A percentile compares a stretch with the other conserved stretches of the same genome.
Evolutionary conservation across 1,140 invertebrate genomes (phyloP).

Genomic region (Brachionus paranguensis): DNA sequence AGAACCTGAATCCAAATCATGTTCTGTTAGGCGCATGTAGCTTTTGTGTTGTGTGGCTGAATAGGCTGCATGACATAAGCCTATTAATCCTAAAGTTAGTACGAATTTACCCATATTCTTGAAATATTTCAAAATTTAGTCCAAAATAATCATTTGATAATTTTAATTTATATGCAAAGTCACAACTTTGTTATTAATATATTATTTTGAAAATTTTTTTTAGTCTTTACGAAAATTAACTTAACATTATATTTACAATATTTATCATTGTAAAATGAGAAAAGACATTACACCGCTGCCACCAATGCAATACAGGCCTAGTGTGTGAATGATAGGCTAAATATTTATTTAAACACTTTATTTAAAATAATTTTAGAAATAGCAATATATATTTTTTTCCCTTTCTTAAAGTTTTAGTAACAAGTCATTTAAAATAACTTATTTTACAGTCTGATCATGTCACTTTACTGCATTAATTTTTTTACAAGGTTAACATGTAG

Average conservation of each 20-base stretch:
- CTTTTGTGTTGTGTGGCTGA: conserved; percentile 35
- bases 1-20: background rate
- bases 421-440: too few species aligned
- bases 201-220: background rate
- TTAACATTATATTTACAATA: background rate
- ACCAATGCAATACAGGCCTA: too few species aligned
- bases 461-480: too few species aligned
- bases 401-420: too few species aligned
- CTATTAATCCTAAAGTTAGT: conserved; percentile 17
- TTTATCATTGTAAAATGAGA: background rate
- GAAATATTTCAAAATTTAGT: background rate
- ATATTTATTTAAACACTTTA: too few species aligned
- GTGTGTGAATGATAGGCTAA: too few species aligned
- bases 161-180: background rate
- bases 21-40: conserved; percentile 33
- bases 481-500: too few species aligned
- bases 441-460: too few species aligned
- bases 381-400: too few species aligned
- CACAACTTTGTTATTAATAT: too few species aligned
- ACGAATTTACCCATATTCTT: conserved; percentile 34
- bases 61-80: conserved; percentile 20
- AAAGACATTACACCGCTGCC: too few species aligned
- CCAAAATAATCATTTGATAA: background rate
- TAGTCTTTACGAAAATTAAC: background rate
- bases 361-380: too few species aligned